Evolutionary conservation across 2,113 vertebrate species (phyloP), one percentile per base, ranked within the genome.

Genomic region (Orthochromis malagaraziensis): DNA sequence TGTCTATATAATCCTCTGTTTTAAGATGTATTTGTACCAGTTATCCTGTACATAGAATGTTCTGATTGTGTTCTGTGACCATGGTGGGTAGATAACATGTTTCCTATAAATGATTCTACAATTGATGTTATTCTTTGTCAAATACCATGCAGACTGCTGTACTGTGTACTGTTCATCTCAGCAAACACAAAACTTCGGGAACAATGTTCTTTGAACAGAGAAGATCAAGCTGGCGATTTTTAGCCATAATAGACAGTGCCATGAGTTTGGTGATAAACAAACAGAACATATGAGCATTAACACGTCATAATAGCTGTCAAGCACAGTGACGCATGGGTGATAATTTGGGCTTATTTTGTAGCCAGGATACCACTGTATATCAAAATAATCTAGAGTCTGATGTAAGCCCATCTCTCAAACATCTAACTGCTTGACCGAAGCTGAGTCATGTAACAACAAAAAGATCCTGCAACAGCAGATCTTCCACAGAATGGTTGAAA

Each of bases 321-420:
- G 53, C 6, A 24, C 0, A 24, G 0, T 55, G 9, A 21, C 0
- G 0, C n/a, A 54, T 0, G 53, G 54, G 54, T 57, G 21, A 57
- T 57, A 0, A 14, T 57, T 2, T 57, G 21, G 6, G 54, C 0
- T 57, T 0, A 4, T 57, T 57, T 57, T 57, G 54, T 13, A 26
- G 54, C 4, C 54, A 57, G 54, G 21, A 57, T 21, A 57, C 6
- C 4, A 7, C 0, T 26, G 54, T 57, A 57, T 3, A 57, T 0
- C 10, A 54, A 54, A 54, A 54, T 54, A 54, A 54, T 6, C 5
- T 54, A 21, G 3, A 53, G 0, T 54, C 51, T 1, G 1, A 54
- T 54, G 51, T 54, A 54, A 54, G n/a, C n/a, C 3, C n/a, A 54
- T 54, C 51, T 54, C 0, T 54, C 51, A 2, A 54, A 21, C 51